Conservation (phyloP, 2,888 invertebrate genomes). For the Caenorhabditis auriculariae region DNA sequence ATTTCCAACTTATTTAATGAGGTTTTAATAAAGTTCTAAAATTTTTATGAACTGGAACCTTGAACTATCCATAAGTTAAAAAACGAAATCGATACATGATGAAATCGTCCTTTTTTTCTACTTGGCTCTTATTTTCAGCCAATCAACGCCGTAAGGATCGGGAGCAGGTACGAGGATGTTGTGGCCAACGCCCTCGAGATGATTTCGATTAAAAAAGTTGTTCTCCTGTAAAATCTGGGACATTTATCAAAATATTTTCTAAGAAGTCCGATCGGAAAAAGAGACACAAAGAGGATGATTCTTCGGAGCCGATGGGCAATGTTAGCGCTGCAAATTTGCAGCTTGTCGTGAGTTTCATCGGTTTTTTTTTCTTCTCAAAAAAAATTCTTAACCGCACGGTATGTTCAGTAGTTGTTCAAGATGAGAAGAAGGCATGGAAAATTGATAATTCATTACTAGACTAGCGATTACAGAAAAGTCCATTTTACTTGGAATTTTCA, state of each 20-base stretch:
- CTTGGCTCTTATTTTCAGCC: constrained; percentile 37
- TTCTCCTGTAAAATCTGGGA: neutral
- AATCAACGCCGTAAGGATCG: constrained; percentile 42
- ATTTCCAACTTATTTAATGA: too few relatives aligned
- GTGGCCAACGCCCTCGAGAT: constrained; percentile 57
- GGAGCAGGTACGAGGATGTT: constrained; percentile 33
- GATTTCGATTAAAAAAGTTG: constrained; percentile 36
- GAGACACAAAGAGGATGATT: neutral
- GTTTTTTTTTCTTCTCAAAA: constrained; percentile 2
- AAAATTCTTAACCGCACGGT: too few relatives aligned
- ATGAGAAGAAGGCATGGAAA: constrained; percentile 22
- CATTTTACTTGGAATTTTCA: too few relatives aligned
- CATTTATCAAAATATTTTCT: too few relatives aligned
- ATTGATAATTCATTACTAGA: neutral
- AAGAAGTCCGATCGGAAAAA: neutral
- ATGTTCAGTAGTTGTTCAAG: too few relatives aligned
- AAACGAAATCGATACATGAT: too few relatives aligned
- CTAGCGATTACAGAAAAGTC: too few relatives aligned
- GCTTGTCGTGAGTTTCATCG: constrained; percentile 4
- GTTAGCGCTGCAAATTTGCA: constrained; percentile 19
- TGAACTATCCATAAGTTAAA: too few relatives aligned
- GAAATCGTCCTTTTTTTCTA: too few relatives aligned
- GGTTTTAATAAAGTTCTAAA: too few relatives aligned
- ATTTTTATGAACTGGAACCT: too few relatives aligned
- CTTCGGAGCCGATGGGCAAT: constrained; percentile 5